Conservation (phyloP, 2,797 vertebrate genomes). For the Lagodon rhomboides region DNA sequence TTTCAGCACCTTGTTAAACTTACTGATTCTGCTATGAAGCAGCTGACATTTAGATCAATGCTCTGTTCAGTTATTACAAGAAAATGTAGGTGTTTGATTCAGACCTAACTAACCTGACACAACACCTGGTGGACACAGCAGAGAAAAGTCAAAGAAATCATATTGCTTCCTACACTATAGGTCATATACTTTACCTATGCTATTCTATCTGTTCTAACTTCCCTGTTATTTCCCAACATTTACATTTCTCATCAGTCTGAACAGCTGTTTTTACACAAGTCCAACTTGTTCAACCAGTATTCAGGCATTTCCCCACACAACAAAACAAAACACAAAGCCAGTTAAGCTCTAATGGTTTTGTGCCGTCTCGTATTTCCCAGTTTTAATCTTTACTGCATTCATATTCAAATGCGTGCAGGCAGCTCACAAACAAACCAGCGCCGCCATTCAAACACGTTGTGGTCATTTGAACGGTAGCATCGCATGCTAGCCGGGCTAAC, state of each 20-base stretch:
- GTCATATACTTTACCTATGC: too few species aligned
- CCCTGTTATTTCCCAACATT: too few species aligned
- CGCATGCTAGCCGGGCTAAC: conserved; percentile 43
- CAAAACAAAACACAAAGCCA: rapidly evolving
- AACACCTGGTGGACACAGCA: background rate
- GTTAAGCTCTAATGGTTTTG: too few species aligned
- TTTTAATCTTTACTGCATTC: too few species aligned
- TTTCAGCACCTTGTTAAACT: background rate
- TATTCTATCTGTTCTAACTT: too few species aligned
- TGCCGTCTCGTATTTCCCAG: rapidly evolving
- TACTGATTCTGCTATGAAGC: background rate
- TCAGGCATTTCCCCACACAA: background rate
- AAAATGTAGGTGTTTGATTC: background rate
- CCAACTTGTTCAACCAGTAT: background rate
- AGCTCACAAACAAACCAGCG: background rate
- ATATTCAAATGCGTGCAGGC: too few species aligned
- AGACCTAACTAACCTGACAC: too few species aligned
- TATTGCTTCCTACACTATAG: rapidly evolving
- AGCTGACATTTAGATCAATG: too few species aligned
- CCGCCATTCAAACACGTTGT: conserved; percentile 1
- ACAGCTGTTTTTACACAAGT: background rate
- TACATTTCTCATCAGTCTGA: too few species aligned
- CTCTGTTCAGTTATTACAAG: background rate
- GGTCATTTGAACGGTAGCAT: background rate
- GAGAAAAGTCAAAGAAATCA: background rate